A percentile compares a stretch with the other conserved stretches of the same genome.
phyloP scores from a whole-genome alignment of 2,888 invertebrate genomes.

The Lysandra bellargus region DNA sequence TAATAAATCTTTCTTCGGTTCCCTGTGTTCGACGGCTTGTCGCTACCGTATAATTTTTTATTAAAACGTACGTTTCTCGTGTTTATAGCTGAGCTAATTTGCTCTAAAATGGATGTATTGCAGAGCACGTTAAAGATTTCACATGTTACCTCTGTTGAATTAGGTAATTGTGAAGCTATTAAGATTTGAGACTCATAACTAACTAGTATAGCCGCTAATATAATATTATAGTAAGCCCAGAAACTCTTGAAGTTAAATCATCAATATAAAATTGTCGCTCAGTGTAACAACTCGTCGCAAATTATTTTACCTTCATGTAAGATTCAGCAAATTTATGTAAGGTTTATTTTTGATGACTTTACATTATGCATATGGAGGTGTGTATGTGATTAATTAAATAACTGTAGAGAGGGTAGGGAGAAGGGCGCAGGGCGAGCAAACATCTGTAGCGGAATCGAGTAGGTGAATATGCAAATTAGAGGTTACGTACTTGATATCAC shows the following conservation, averaged over 20 bases:
- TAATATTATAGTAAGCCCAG: background rate
- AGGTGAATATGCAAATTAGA: conserved; percentile 27
- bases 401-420: conserved; percentile 10
- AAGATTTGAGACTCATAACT: background rate
- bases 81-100: background rate
- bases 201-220: no score
- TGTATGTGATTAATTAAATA: conserved; percentile 29
- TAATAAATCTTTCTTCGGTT: conserved; percentile 52
- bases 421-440: conserved; percentile 10
- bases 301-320: conserved; percentile 1
- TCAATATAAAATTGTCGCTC: background rate
- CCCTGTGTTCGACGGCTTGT: conserved; percentile 49
- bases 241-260: background rate
- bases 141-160: background rate
- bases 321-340: background rate
- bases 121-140: background rate
- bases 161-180: background rate
- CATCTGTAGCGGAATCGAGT: conserved; percentile 28
- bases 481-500: conserved; percentile 22
- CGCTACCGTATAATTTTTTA: conserved; percentile 32
- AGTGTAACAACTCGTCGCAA: background rate
- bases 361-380: conserved; percentile 26
- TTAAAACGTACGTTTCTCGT: conserved; percentile 9
- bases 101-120: background rate
- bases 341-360: conserved; percentile 25